Evolutionary conservation across 2,797 vertebrate genomes (phyloP), one percentile per base, ranked within the genome.

Genomic region (Tiaroga cobitis): DNA sequence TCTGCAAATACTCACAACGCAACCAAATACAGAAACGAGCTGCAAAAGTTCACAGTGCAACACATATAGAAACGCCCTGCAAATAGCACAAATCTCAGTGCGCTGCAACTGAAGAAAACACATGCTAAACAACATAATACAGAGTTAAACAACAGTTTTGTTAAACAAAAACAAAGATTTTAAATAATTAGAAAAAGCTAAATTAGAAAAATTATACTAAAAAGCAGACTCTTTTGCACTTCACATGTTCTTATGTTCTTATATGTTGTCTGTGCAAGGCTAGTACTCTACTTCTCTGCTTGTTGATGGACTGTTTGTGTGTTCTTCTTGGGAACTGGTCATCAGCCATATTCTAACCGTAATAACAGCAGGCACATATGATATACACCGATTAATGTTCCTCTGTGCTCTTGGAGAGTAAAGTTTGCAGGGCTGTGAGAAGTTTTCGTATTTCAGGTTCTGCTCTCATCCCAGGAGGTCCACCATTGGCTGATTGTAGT

Each of bases 401-500:
- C 43, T 72, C 65, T 24, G 54, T 69, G 63, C 72, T 89, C 69
- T 72, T 43, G 21, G 75, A 74, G 15, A 86, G 80, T 76, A 80
- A 85, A 85, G 80, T 87, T 79, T 83, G 72, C 83, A 75, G 80
- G 77, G 69, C 72, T 79, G 85, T 61, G 32, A 19, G 84, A 82
- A 85, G 63, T 78, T 75, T 75, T 56, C 63, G 79, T 63, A 76
- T 87, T 89, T 93, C 88, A 84, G 90, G 86, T 87, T 86, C 87
- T 87, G 86, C 90, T 87, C 85, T 81, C 87, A 90, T 94, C 92
- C 92, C 91, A 88, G 89, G 92, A 93, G 91, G 87, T 92, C 88
- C 92, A 91, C 91, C 91, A 91, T 89, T 74, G 92, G 92, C 91
- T 82, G 86, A 93, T 89, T 92, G 88, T 91, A 91, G 92, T 90